Evolutionary conservation across 2,888 invertebrate genomes (phyloP), one percentile per base, ranked within the genome.

Genomic region (Thalpophila matura): DNA sequence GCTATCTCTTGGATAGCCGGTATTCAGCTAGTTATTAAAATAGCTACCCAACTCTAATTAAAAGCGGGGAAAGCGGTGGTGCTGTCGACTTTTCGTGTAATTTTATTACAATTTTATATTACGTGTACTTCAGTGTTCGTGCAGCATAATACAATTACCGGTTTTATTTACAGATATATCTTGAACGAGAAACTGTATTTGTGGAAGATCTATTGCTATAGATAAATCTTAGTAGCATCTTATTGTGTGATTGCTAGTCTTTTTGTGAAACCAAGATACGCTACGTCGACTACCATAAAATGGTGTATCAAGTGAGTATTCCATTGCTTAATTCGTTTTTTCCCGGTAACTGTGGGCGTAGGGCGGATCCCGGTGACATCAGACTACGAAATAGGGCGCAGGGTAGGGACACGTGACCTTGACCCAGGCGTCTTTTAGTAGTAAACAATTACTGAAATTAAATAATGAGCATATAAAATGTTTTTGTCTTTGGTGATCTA

Each of bases 271-370:
- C 33, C n/a, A 59, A 50, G 37, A 51, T 55, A 45, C 53, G 58
- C 62, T 61, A 72, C 75, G 72, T 77, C 60, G 59, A 57, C 51
- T 42, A 22, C 49, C 47, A n/a, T 60, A 77, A 66, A 63, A 86
- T 86, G 86, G 81, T 84, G 69, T 82, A 79, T 71, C 83, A 85
- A 70, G 86, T 86, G 74, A 86, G 86, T 86, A 82, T 56, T 51
- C 40, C 33, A 27, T 57, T 42, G 40, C 16, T 58, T 65, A 40
- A 50, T 26, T 40, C 10, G 35, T 43, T 31, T 50, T 51, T 63
- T 53, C 42, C 35, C 58, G 20, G 18, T 33, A 47, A 31, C 27
- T 18, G 46, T 50, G 46, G 61, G 62, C 37, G 59, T 43, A 58
- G 86, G 83, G 82, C 79, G 86, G 77, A 40, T 68, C 70, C 71